phyloP scores from a whole-genome alignment of 2,888 invertebrate genomes.

The Lapara coniferarum region DNA sequence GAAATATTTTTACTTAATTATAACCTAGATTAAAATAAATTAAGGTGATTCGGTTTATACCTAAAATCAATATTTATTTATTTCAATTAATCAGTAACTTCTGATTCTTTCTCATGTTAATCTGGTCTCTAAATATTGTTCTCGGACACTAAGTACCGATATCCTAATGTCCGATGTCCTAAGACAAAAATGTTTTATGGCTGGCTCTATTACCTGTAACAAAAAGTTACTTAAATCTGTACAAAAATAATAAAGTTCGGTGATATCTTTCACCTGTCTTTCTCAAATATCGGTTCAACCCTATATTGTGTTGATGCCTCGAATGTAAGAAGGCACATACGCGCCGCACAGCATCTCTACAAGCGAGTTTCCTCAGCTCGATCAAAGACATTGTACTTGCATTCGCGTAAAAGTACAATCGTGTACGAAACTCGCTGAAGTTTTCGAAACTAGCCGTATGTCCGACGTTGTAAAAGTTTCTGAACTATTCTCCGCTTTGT shows the following conservation, averaged over 20 bases:
- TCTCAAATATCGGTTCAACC: background rate
- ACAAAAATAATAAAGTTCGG: no score
- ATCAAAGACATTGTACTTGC: conserved; percentile 31
- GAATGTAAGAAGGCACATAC: conserved; percentile 8
- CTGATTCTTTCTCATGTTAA: no score
- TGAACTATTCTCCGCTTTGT: conserved; percentile 18
- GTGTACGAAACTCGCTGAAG: conserved; percentile 29
- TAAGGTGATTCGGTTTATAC: no score
- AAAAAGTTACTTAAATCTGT: no score
- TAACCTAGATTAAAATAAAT: background rate
- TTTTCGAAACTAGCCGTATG: conserved; percentile 30
- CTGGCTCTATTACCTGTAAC: no score
- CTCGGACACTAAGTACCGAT: no score
- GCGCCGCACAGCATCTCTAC: conserved; percentile 7
- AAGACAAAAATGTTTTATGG: no score
- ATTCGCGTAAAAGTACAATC: conserved; percentile 16
- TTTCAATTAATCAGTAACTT: no score
- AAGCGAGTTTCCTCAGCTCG: conserved; percentile 27
- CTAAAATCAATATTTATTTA: no score
- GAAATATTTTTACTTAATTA: background rate
- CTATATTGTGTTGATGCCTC: background rate
- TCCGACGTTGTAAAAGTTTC: conserved; percentile 27
- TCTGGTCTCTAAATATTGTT: no score
- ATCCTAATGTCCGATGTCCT: no score
- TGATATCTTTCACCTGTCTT: background rate